Percentiles rank a stretch among this genome's conserved stretches.
Conservation (phyloP, 2,113 vertebrate genomes). For the Antennarius striatus region DNA sequence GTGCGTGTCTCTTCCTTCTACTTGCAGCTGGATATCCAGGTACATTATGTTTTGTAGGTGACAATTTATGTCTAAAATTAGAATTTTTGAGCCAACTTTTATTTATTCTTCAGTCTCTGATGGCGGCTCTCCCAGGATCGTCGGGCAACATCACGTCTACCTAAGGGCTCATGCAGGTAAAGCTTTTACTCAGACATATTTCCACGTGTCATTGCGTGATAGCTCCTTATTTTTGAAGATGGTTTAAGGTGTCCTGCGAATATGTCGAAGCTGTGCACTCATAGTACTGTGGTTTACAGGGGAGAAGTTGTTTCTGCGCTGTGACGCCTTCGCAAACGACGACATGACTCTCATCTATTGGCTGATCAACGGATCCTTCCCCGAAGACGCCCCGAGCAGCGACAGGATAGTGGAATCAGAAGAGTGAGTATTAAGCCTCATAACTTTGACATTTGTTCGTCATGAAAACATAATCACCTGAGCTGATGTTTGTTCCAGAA, state of each 20-base stretch:
- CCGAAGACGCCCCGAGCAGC: constrained; percentile 63
- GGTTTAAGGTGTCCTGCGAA: neutral
- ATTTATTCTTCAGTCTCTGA: constrained; percentile 37
- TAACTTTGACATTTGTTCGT: neutral
- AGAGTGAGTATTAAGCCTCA: constrained; percentile 65
- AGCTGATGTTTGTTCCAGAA: constrained; percentile 39
- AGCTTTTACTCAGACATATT: neutral
- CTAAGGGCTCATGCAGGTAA: constrained; percentile 57
- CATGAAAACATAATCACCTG: neutral
- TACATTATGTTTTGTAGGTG: constrained; percentile 8
- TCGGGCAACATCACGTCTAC: constrained; percentile 20
- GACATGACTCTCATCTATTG: constrained; percentile 79
- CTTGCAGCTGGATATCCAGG: constrained; percentile 51
- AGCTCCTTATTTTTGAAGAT: neutral
- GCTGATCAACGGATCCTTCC: constrained; percentile 81
- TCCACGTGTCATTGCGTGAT: neutral
- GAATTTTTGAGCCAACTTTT: constrained; percentile 3
- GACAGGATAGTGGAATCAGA: constrained; percentile 64
- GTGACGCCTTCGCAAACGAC: constrained; percentile 54
- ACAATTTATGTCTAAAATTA: neutral
- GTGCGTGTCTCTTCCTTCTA: constrained; percentile 39
- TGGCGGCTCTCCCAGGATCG: constrained; percentile 53
- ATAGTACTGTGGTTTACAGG: constrained; percentile 45
- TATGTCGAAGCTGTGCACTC: too few species aligned
- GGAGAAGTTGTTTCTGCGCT: constrained; percentile 52